Conservation (phyloP, 2,888 invertebrate genomes). For the Diplazon laetatorius region DNA sequence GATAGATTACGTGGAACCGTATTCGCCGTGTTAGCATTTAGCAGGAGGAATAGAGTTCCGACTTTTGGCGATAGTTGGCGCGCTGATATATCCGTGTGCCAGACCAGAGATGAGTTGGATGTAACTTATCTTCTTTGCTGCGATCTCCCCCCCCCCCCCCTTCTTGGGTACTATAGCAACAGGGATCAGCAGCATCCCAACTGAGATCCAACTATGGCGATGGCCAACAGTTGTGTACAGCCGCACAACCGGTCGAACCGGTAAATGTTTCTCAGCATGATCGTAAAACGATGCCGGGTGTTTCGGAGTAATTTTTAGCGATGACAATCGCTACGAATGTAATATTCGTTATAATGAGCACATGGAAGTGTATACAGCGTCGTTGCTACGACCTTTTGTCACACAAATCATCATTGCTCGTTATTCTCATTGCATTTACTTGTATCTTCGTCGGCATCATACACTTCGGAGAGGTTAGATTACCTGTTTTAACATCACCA, state of each 20-base stretch:
- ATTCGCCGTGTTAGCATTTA: no score
- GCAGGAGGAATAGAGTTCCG: no score
- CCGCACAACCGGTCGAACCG: slow-evolving; percentile 1
- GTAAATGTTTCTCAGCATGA: neutral
- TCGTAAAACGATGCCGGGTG: slow-evolving; percentile 24
- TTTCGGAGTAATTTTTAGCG: slow-evolving; percentile 61
- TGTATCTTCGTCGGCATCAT: slow-evolving; percentile 81
- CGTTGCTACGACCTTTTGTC: slow-evolving; percentile 82
- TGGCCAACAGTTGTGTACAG: slow-evolving; percentile 3
- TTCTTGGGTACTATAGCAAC: no score
- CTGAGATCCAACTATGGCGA: no score
- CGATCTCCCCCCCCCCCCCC: no score
- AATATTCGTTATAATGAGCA: slow-evolving; percentile 80
- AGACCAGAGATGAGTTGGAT: no score
- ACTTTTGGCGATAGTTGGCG: no score
- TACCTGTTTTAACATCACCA: no score
- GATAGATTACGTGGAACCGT: no score
- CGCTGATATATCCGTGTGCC: no score
- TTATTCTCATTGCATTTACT: slow-evolving; percentile 80
- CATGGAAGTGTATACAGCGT: slow-evolving; percentile 82
- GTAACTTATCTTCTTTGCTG: no score
- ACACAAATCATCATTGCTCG: slow-evolving; percentile 81
- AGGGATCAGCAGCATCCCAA: no score
- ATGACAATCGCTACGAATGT: slow-evolving; percentile 74
- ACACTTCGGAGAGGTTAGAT: slow-evolving; percentile 83